Conservation (phyloP, 2,888 invertebrate genomes). For the Heterodera filipjevi region DNA sequence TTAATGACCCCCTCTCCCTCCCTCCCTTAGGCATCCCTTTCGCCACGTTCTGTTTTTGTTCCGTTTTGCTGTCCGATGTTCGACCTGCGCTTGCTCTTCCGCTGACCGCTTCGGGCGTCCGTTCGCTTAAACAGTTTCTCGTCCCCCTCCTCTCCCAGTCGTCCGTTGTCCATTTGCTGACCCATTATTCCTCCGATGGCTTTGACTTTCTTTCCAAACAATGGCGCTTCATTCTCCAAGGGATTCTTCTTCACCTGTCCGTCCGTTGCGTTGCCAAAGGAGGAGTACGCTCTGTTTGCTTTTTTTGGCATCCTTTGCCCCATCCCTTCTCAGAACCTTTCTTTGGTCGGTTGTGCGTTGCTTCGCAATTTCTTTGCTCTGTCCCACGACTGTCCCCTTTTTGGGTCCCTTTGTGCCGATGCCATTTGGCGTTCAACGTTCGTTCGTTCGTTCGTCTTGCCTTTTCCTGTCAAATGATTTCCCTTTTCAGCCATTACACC, state of each 20-base stretch:
- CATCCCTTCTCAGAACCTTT: background rate
- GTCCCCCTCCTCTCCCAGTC: slow-evolving; percentile 13
- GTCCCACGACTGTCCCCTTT: background rate
- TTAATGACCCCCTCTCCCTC: background rate
- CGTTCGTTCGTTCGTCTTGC: background rate
- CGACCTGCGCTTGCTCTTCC: background rate
- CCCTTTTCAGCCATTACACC: slow-evolving; percentile 11
- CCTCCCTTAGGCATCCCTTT: slow-evolving; percentile 8
- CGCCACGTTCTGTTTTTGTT: background rate
- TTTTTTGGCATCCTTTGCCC: background rate
- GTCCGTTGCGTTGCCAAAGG: slow-evolving; percentile 25
- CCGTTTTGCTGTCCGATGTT: slow-evolving; percentile 2
- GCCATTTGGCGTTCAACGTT: slow-evolving; percentile 23
- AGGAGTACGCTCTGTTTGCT: background rate
- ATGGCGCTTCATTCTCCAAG: slow-evolving; percentile 11
- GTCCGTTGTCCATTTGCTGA: background rate
- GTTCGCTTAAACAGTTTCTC: slow-evolving; percentile 12
- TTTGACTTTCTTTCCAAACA: background rate
- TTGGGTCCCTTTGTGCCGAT: slow-evolving; percentile 9
- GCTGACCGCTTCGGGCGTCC: background rate
- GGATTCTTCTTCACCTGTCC: slow-evolving; percentile 1
- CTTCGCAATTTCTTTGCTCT: background rate
- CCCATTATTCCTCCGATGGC: too few species aligned
- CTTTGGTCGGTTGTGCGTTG: slow-evolving; percentile 23
- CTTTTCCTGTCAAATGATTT: too few species aligned